phyloP scores from a whole-genome alignment of 2,888 invertebrate genomes.

The Macaria notata region DNA sequence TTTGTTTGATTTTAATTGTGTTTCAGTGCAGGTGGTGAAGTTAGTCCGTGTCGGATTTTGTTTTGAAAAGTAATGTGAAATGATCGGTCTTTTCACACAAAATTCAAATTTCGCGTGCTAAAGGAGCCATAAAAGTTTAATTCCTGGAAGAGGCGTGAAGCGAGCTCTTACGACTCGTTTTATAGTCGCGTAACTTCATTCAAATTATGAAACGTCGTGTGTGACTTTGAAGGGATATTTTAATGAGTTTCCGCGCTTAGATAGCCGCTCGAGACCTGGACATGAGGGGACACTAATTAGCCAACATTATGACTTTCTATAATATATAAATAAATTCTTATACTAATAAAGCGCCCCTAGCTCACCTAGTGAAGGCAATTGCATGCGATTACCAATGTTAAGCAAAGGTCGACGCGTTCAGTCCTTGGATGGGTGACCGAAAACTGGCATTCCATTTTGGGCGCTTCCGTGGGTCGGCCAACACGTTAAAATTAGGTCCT shows the following conservation, averaged over 20 bases:
- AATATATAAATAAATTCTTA: too few species aligned
- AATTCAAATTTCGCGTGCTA: conserved; percentile 59
- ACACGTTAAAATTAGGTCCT: too few species aligned
- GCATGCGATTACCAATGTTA: too few species aligned
- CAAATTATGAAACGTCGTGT: conserved; percentile 44
- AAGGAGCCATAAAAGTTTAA: conserved; percentile 58
- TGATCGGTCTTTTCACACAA: conserved; percentile 44
- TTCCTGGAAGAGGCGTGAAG: conserved; percentile 57
- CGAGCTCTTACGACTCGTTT: conserved; percentile 48
- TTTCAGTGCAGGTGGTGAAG: conserved; percentile 28
- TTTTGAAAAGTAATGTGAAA: conserved; percentile 38
- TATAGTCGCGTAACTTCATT: conserved; percentile 44
- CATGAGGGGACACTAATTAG: conserved; percentile 27
- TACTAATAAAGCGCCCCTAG: too few species aligned
- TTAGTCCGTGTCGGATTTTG: conserved; percentile 25
- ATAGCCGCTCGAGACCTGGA: conserved; percentile 8
- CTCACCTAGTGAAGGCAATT: too few species aligned
- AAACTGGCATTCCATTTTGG: too few species aligned
- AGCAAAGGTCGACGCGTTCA: too few species aligned
- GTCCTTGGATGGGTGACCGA: too few species aligned
- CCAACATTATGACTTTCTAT: conserved; percentile 1
- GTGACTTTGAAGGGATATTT: conserved; percentile 36
- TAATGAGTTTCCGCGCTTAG: conserved; percentile 42
- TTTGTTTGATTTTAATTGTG: conserved; percentile 33
- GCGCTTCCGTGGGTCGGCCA: too few species aligned